Conservation (phyloP, 2,888 invertebrate species). For the Stratiomys singularior region DNA sequence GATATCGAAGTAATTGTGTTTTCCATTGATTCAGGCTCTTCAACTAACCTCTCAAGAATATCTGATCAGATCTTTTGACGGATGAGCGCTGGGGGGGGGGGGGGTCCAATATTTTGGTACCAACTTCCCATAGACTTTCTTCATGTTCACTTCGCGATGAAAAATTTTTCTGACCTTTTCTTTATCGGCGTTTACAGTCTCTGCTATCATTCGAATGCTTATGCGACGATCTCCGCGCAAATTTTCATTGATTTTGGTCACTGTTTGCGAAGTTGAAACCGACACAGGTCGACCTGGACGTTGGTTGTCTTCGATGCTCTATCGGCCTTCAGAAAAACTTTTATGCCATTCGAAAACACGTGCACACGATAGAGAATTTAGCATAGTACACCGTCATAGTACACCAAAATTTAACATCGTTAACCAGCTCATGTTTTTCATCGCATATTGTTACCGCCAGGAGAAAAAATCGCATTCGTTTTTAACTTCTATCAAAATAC, state of each 20-base stretch:
- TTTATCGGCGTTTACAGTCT: constrained; percentile 4
- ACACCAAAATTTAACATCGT: no score
- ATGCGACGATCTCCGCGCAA: no score
- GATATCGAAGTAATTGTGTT: not conserved
- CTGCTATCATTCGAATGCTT: not conserved
- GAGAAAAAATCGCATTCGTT: no score
- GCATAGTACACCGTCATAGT: no score
- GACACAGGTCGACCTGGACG: constrained; percentile 8
- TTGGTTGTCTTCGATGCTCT: no score
- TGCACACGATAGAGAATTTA: not conserved
- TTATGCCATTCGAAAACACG: no score
- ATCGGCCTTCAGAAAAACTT: constrained; percentile 8
- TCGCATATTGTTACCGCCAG: no score
- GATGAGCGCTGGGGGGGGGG: not conserved
- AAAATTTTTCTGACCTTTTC: not conserved
- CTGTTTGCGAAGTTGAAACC: not conserved
- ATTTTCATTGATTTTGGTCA: no score
- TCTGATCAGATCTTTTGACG: not conserved
- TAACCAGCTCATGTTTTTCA: no score
- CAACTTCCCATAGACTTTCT: no score
- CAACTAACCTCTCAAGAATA: not conserved
- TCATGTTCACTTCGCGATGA: not conserved
- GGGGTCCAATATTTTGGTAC: no score
- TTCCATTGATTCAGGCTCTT: not conserved
- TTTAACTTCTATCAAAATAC: no score